These are phyloP conservation scores for Prosopocoilus inquinatus DNA, from an alignment of 2,888 invertebrate species.

Conservation along the genomic window DNA sequence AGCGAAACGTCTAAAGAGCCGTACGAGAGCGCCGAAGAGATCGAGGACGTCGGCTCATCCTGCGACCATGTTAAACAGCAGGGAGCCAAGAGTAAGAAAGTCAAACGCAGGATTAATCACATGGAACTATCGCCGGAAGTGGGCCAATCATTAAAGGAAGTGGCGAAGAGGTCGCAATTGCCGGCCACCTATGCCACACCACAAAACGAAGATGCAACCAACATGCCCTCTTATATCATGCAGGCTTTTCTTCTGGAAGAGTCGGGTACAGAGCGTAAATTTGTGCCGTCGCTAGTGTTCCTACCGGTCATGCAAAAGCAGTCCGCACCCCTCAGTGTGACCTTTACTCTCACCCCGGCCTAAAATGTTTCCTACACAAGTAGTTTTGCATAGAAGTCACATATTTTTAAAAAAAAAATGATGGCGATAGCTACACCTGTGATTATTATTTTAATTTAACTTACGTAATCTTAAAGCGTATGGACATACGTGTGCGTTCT, in stretches of 20 bases:
- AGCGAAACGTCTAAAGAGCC: conserved; percentile 39
- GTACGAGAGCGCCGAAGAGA: conserved; percentile 39
- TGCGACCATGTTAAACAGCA: conserved; percentile 12
- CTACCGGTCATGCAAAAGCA: conserved; percentile 89
- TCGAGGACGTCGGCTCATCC: conserved; percentile 17
- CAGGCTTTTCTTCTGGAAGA: conserved; percentile 89
- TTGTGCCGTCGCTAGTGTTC: conserved; percentile 90
- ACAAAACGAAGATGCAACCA: conserved; percentile 37
- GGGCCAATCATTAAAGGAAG: conserved; percentile 54
- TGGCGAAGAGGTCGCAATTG: conserved; percentile 56
- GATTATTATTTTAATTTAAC: conserved; percentile 53
- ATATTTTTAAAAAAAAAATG: conserved; percentile 47
- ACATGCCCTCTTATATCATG: conserved; percentile 66
- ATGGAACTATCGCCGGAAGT: conserved; percentile 49
- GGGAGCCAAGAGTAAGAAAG: conserved; percentile 43
- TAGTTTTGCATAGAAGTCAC: conserved; percentile 45
- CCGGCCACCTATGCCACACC: conserved; percentile 68
- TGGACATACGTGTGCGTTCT: conserved; percentile 10
- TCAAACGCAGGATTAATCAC: conserved; percentile 34
- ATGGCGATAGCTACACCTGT: conserved; percentile 56
- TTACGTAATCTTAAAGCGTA: conserved; percentile 42
- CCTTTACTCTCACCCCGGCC: conserved; percentile 92
- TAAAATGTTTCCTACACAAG: conserved; percentile 53
- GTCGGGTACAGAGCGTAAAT: conserved; percentile 54
- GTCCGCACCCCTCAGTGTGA: conserved; percentile 82